Percentiles rank a stretch among this genome's conserved stretches.
Evolutionary conservation across 1,140 invertebrate species (phyloP).

Genomic region (Lucilia cuprina): DNA sequence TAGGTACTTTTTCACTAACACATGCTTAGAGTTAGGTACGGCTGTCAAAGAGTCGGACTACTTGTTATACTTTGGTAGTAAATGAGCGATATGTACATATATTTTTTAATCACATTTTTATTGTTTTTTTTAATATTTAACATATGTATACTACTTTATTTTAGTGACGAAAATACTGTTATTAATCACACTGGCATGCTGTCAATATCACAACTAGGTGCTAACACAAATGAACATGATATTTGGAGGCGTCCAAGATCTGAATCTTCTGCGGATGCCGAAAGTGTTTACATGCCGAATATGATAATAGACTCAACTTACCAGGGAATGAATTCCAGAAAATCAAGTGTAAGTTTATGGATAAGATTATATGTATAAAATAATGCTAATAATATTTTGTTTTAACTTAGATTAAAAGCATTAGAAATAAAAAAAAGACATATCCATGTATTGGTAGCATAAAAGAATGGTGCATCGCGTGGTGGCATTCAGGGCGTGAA

Average conservation of each 20-base stretch:
- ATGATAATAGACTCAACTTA: constrained; percentile 64
- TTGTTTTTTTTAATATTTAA: too few relatives aligned
- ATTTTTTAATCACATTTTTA: too few relatives aligned
- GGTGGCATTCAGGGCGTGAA: constrained; percentile 84
- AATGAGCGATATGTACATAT: too few relatives aligned
- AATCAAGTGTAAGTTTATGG: constrained; percentile 56
- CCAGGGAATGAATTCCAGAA: constrained; percentile 59
- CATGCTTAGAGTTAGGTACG: too few relatives aligned
- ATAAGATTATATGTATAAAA: neutral
- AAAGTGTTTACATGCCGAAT: constrained; percentile 75
- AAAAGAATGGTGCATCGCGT: constrained; percentile 81
- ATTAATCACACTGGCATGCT: constrained; percentile 57
- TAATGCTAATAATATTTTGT: neutral
- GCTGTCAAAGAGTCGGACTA: too few relatives aligned
- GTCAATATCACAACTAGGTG: constrained; percentile 54
- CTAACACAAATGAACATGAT: constrained; percentile 71
- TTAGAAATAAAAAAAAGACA: constrained; percentile 57
- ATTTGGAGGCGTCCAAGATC: constrained; percentile 70
- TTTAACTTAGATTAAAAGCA: constrained; percentile 55
- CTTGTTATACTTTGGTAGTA: too few relatives aligned
- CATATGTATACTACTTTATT: too few relatives aligned
- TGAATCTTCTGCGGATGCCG: constrained; percentile 76
- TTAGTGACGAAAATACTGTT: constrained; percentile 67
- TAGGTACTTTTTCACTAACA: too few relatives aligned
- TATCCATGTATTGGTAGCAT: constrained; percentile 63